Percentiles rank a stretch among this genome's conserved stretches.
Conservation (phyloP, 2,888 invertebrate species). For the Mythimna pallens region DNA sequence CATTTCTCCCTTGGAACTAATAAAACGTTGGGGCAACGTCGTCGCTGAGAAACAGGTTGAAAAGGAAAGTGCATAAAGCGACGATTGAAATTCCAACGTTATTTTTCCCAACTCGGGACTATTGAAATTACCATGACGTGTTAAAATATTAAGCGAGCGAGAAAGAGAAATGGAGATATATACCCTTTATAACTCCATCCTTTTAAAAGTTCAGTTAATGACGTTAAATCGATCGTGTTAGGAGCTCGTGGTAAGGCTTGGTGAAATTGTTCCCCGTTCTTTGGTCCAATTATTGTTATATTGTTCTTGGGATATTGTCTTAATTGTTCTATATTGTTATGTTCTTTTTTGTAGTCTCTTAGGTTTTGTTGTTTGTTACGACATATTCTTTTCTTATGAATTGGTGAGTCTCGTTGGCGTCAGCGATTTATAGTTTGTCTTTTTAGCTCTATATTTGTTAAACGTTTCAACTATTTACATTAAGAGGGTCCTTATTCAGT, state of each 20-base stretch:
- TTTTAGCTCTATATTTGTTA: not conserved
- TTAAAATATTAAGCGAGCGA: too few species aligned
- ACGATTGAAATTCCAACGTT: conserved; percentile 58
- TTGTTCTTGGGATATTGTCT: conserved; percentile 34
- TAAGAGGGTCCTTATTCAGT: too few species aligned
- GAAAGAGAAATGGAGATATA: too few species aligned
- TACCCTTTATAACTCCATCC: too few species aligned
- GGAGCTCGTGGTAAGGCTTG: not conserved
- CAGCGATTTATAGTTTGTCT: not conserved
- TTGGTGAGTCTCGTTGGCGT: not conserved
- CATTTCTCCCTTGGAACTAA: conserved; percentile 58
- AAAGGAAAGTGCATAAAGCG: conserved; percentile 57
- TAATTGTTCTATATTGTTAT: conserved; percentile 32
- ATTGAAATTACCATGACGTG: too few species aligned
- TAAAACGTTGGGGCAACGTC: conserved; percentile 47
- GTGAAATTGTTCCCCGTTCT: conserved; percentile 28
- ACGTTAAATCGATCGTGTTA: too few species aligned
- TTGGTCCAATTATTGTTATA: conserved; percentile 51
- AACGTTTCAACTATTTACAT: too few species aligned
- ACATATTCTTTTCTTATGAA: conserved; percentile 19
- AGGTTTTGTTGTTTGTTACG: not conserved
- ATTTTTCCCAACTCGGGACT: conserved; percentile 30
- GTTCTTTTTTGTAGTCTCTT: conserved; percentile 14
- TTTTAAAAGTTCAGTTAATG: too few species aligned
- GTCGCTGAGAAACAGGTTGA: conserved; percentile 40